Conservation (phyloP, 1,140 invertebrate species). For the Polypedilum vanderplanki region DNA sequence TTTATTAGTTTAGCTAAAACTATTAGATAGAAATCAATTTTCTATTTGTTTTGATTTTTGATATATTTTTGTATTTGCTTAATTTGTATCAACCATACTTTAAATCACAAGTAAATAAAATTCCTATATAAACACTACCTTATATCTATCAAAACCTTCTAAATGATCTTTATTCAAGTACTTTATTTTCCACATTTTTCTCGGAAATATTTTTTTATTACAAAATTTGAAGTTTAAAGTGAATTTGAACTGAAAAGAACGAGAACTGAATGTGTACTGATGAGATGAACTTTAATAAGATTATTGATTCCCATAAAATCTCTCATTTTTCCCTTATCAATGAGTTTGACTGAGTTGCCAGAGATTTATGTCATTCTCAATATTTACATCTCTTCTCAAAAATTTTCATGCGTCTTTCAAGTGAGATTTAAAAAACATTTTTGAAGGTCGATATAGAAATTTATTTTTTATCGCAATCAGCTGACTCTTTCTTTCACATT, state of each 20-base stretch:
- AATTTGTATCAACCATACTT: no score
- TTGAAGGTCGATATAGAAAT: no score
- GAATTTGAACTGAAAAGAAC: no score
- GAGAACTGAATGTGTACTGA: background rate
- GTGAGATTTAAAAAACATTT: no score
- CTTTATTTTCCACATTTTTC: slow-evolving; percentile 52
- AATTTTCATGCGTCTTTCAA: no score
- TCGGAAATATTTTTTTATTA: no score
- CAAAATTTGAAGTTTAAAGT: no score
- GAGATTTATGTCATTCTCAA: background rate
- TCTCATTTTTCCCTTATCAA: slow-evolving; percentile 13
- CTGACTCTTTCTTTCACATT: no score
- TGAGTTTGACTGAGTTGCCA: background rate
- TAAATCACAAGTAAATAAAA: no score
- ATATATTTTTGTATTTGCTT: no score
- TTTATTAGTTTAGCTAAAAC: background rate
- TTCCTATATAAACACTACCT: slow-evolving; percentile 52
- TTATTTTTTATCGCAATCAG: no score
- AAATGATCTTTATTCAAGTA: slow-evolving; percentile 76
- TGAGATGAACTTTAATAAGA: slow-evolving; percentile 1
- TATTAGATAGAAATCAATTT: slow-evolving; percentile 24
- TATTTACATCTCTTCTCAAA: no score
- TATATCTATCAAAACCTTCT: slow-evolving; percentile 85
- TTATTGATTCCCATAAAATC: background rate
- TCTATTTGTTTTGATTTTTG: slow-evolving; percentile 8